Conservation (phyloP, 2,113 vertebrate genomes). For the Notothenia coriiceps region DNA sequence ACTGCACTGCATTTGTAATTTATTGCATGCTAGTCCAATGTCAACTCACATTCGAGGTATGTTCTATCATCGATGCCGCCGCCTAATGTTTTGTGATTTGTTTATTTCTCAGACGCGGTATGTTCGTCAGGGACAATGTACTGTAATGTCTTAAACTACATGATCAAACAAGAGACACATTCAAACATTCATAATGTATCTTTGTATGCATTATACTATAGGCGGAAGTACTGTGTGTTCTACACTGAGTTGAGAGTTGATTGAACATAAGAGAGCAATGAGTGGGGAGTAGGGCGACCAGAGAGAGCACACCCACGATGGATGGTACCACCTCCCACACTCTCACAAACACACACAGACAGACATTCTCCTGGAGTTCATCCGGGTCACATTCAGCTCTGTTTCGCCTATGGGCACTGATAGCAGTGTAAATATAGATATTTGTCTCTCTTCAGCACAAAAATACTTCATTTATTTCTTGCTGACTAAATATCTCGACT, state of each 20-base stretch:
- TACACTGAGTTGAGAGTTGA: constrained; percentile 25
- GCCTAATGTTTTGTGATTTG: neutral
- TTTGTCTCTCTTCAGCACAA: constrained; percentile 21
- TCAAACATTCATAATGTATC: neutral
- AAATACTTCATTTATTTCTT: neutral
- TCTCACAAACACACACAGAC: constrained; percentile 38
- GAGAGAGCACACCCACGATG: constrained; percentile 49
- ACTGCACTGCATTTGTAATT: constrained; percentile 6
- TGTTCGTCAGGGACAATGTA: neutral
- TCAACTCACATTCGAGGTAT: neutral
- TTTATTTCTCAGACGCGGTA: neutral
- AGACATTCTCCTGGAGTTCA: constrained; percentile 35
- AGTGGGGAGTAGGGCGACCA: constrained; percentile 50
- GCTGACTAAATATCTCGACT: neutral
- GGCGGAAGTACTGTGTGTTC: neutral
- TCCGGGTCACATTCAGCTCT: constrained; percentile 50
- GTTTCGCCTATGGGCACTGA: constrained; percentile 54
- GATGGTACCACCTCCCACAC: constrained; percentile 70
- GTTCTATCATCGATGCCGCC: fast-evolving
- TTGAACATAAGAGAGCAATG: constrained; percentile 46
- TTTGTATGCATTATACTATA: neutral
- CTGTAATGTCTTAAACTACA: neutral
- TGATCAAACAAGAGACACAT: neutral
- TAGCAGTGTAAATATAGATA: constrained; percentile 58
- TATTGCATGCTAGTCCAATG: neutral